A percentile compares a stretch with the other conserved stretches of the same genome.
Conservation (phyloP, 2,113 vertebrate genomes). For the Callipepla squamata region DNA sequence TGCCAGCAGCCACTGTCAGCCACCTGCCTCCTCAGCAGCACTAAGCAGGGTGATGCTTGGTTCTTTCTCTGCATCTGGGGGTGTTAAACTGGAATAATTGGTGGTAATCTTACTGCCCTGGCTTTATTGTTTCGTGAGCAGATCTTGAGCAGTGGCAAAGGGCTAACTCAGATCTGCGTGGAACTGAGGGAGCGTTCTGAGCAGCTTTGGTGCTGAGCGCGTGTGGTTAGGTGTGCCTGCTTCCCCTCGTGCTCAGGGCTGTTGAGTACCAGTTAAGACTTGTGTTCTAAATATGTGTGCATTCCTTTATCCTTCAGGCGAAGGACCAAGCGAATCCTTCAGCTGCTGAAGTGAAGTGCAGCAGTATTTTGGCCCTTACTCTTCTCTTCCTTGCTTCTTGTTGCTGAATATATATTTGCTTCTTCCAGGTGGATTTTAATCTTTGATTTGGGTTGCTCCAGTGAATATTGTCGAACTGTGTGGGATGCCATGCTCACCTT, state of each 20-base stretch:
- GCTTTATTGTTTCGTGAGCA: neutral
- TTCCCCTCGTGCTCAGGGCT: neutral
- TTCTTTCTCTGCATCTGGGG: neutral
- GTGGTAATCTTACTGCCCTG: neutral
- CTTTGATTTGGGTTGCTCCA: neutral
- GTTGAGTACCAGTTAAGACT: neutral
- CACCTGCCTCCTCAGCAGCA: neutral
- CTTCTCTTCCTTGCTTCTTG: neutral
- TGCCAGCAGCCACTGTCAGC: rapidly evolving
- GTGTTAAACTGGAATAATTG: neutral
- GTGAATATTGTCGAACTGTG: neutral
- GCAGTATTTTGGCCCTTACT: neutral
- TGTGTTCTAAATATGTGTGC: neutral
- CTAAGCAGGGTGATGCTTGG: neutral
- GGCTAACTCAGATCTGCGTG: neutral
- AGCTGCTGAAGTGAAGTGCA: neutral
- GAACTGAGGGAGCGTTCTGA: neutral
- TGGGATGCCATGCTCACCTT: neutral
- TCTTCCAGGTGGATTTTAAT: neutral
- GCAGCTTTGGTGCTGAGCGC: neutral
- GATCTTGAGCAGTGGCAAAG: neutral
- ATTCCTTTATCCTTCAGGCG: neutral
- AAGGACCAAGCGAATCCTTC: neutral
- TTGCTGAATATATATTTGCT: neutral
- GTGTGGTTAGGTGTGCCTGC: neutral